Base-by-base conservation (phyloP, 2,888 invertebrate genomes). In the Ashinkailepas kermadecensis region DNA sequence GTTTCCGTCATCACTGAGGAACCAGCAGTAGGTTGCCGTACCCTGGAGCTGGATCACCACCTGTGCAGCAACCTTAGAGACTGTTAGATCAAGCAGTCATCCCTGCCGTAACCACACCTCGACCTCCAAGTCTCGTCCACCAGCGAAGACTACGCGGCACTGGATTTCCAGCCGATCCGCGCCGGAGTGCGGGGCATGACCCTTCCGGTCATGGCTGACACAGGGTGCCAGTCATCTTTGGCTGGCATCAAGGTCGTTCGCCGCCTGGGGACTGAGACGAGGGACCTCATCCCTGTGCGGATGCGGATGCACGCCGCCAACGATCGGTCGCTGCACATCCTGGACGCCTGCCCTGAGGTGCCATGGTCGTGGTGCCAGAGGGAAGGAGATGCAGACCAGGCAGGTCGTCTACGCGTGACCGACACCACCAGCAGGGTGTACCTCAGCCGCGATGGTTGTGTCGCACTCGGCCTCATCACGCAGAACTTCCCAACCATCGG, bases 291-390 rank as follows among this genome's bases (percentile, higher is more conserved):
- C 25, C 67, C 67, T 67, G 67, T 67, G 25, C 67, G 67, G 25
- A 67, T 67, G 67, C 67, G 67, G 67, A 67, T 67, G 67, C 67
- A 67, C 25, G 67, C 67, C 67, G 25, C 67, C 12, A 67, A 67
- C 25, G 25, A 67, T 11, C 67, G 13, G 25, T 25, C 67, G 3
- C 25, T 67, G 13, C 25, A 23, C 67, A 25, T 67, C 67, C 67
- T 25, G 23, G 67, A 25, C 11, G 67, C 67, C 12, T 13, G 13
- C 25, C 67, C 67, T 67, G 12, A 25, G 67, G 12, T 25, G 25
- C 67, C 23, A 25, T 25, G 67, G 67, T 15, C 67, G 67, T 3
- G 67, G 12, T 0, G 13, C 23, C 25, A 11, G 67, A 0, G 67
- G 67, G 25, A 23, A 25, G 15, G 67, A 12, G 12, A 23, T 2